Evolutionary conservation across 2,888 invertebrate genomes (phyloP).

Genomic region (Allacma fusca): DNA sequence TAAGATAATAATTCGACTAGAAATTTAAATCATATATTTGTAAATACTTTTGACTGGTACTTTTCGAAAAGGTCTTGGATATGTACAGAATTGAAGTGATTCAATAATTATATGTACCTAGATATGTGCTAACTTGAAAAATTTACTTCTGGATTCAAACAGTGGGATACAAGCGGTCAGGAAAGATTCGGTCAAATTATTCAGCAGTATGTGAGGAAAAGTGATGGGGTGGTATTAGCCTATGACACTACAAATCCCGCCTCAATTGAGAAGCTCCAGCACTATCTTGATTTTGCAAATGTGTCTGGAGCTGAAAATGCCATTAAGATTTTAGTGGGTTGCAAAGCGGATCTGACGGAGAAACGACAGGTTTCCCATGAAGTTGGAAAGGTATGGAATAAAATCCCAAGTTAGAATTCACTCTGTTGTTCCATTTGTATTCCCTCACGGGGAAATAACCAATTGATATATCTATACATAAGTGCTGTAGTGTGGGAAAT

Average conservation of each 20-base stretch:
- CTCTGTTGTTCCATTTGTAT: too few species aligned
- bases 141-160: background rate
- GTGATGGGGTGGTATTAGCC: slow-evolving; percentile 30
- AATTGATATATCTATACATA: too few species aligned
- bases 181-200: slow-evolving; percentile 21
- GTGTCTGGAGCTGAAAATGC: slow-evolving; percentile 14
- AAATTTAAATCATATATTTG: background rate
- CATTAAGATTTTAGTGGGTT: slow-evolving; percentile 24
- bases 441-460: too few species aligned
- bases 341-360: slow-evolving; percentile 18
- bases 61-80: too few species aligned
- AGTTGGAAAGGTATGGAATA: slow-evolving; percentile 17
- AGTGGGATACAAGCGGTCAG: slow-evolving; percentile 34
- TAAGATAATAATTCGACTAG: background rate
- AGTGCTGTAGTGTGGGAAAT: too few species aligned
- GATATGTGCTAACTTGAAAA: background rate
- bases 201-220: slow-evolving; percentile 21
- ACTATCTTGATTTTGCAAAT: slow-evolving; percentile 34
- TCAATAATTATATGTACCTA: background rate
- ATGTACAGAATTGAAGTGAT: too few species aligned
- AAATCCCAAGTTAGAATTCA: too few species aligned
- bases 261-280: slow-evolving; percentile 19
- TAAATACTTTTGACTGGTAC: too few species aligned
- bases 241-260: slow-evolving; percentile 28
- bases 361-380: slow-evolving; percentile 23